Evolutionary conservation across 2,888 invertebrate genomes (phyloP), one percentile per base, ranked within the genome.

Genomic region (Junonia oenone): DNA sequence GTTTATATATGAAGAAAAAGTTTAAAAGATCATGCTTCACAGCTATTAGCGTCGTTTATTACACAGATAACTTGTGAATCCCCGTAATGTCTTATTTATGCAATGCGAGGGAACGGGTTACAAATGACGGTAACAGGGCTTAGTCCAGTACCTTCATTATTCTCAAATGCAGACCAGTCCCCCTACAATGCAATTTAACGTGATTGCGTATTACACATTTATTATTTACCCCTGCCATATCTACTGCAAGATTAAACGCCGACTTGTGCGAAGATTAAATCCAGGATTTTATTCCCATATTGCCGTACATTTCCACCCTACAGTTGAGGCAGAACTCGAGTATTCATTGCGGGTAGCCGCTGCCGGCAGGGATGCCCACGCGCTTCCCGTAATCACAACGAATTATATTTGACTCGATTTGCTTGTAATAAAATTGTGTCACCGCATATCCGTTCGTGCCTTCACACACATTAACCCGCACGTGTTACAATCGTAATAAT

Each of bases 281-380:
- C 83, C 82, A 71, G 85, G 81, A 82, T 86, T 88, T 87, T 86
- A 86, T 86, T 84, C 81, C 81, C 78, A 84, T 86, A 86, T 81
- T 83, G 78, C 82, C 70, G 81, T 78, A 81, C 73, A 72, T 82
- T 84, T 80, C 78, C 81, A 78, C 82, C 81, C 83, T 73, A 73
- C 76, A 75, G 77, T 80, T 81, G 78, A 80, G 81, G 77, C 71
- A 71, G 81, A 83, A 83, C 84, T 86, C 78, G 80, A 81, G 86
- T 84, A 85, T 86, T 86, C 86, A 84, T 86, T 84, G 85, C 83
- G 83, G 83, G 78, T 78, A 80, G 81, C 82, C 81, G 70, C 72
- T 72, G 72, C 66, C 59, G 68, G 68, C 67, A 81, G 82, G 83
- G 83, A 66, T 81, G 82, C 63, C 78, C 67, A 66, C 59, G 31